Evolutionary conservation across 2,888 invertebrate species (phyloP).

Genomic region (Actias luna): DNA sequence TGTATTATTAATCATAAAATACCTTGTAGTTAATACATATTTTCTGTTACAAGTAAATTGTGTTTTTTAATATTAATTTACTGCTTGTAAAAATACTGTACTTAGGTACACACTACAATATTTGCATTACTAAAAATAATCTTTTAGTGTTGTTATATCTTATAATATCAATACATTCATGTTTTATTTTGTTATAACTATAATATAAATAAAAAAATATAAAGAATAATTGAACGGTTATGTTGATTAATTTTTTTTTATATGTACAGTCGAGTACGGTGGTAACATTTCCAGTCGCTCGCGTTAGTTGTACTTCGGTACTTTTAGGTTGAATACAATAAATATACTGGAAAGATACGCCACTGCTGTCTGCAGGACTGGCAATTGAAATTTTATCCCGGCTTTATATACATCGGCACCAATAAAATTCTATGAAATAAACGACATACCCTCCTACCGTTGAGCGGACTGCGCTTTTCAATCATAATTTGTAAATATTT

Average conservation of each 20-base stretch:
- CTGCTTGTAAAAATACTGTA: no score
- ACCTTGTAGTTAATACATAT: no score
- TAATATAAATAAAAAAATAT: not conserved
- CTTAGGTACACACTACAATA: no score
- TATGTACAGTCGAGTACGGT: not conserved
- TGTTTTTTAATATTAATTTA: no score
- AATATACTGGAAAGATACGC: slow-evolving; percentile 71
- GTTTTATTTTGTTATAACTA: no score
- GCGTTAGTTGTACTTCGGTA: slow-evolving; percentile 43
- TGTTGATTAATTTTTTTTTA: no score
- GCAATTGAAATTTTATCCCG: slow-evolving; percentile 79
- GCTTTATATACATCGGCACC: slow-evolving; percentile 69
- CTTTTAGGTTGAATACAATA: slow-evolving; percentile 68
- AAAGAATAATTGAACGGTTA: no score
- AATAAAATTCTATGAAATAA: slow-evolving; percentile 74
- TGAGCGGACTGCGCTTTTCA: slow-evolving; percentile 49
- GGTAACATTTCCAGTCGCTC: slow-evolving; percentile 37
- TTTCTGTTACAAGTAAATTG: no score
- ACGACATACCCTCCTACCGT: slow-evolving; percentile 50
- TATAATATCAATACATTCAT: no score
- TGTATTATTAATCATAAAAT: no score
- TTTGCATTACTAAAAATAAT: no score
- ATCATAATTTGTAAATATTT: slow-evolving; percentile 54
- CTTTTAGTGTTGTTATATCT: no score
- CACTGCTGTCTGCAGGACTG: slow-evolving; percentile 69